Percentiles rank a stretch among this genome's conserved stretches.
phyloP scores from a whole-genome alignment of 1,140 invertebrate genomes.

The Bacillus rossius region DNA sequence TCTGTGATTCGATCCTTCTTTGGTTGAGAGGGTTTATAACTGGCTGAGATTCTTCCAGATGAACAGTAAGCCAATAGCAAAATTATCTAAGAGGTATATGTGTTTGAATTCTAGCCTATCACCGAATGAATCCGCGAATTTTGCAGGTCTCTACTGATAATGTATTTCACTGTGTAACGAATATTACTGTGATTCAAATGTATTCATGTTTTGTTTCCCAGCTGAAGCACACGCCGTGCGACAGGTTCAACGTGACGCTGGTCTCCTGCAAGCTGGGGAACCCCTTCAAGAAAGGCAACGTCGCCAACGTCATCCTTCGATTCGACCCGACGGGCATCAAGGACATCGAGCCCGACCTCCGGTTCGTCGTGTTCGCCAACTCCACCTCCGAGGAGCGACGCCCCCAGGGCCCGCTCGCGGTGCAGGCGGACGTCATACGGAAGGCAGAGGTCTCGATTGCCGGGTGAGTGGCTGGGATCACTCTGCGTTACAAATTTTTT shows the following conservation, averaged over 20 bases:
- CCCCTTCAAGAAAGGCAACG: conserved; percentile 67
- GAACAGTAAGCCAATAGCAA: too few relatives aligned
- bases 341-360: conserved; percentile 60
- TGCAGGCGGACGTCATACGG: conserved; percentile 65
- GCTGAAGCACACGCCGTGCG: conserved; percentile 55
- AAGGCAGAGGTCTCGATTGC: conserved; percentile 75
- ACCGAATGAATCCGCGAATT: too few relatives aligned
- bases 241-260: conserved; percentile 63
- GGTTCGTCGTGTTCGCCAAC: conserved; percentile 72
- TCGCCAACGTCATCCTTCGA: conserved; percentile 57
- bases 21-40: too few relatives aligned
- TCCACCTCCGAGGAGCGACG: conserved; percentile 74
- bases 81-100: too few relatives aligned
- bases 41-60: too few relatives aligned
- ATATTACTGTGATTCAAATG: too few relatives aligned
- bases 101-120: too few relatives aligned
- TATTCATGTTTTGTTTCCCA: conserved; percentile 29
- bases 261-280: conserved; percentile 83
- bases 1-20: too few relatives aligned
- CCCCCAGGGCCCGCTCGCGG: conserved; percentile 48
- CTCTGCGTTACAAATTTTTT: too few relatives aligned
- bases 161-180: too few relatives aligned
- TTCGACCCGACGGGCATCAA: conserved; percentile 73
- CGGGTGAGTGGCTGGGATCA: conserved; percentile 52
- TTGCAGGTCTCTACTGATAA: too few relatives aligned